Evolutionary conservation across 2,113 vertebrate species (phyloP).

Genomic region (Microcebus lehilahytsara): DNA sequence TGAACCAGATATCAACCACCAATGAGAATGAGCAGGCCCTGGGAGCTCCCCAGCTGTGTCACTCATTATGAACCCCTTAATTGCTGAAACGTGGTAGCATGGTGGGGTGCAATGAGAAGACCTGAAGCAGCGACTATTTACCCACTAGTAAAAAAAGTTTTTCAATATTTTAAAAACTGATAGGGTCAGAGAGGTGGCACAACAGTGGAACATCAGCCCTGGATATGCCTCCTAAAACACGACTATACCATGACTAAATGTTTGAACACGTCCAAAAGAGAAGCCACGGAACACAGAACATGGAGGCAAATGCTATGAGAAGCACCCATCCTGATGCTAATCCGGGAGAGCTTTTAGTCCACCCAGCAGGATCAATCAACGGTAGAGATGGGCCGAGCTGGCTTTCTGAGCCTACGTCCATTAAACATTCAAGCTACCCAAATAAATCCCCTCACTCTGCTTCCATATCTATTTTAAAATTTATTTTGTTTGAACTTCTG

Average conservation of each 20-base stretch:
- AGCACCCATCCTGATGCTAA: neutral
- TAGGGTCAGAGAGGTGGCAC: neutral
- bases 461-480: conserved; percentile 39
- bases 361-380: neutral
- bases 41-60: neutral
- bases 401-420: neutral
- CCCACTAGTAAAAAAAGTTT: neutral
- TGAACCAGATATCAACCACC: neutral
- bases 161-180: neutral
- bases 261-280: neutral
- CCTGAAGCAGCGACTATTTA: neutral
- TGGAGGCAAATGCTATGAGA: neutral
- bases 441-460: neutral
- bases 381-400: neutral
- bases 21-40: neutral
- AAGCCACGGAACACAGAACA: neutral
- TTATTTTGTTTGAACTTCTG: conserved; percentile 59
- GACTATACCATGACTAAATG: neutral
- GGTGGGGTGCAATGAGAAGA: neutral
- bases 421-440: neutral
- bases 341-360: neutral
- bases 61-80: neutral
- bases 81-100: neutral
- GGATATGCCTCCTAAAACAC: neutral
- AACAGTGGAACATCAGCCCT: neutral